Percentiles rank a stretch among this genome's conserved stretches.
Evolutionary conservation across 2,888 invertebrate genomes (phyloP).

Genomic region (Lycaena phlaeas): DNA sequence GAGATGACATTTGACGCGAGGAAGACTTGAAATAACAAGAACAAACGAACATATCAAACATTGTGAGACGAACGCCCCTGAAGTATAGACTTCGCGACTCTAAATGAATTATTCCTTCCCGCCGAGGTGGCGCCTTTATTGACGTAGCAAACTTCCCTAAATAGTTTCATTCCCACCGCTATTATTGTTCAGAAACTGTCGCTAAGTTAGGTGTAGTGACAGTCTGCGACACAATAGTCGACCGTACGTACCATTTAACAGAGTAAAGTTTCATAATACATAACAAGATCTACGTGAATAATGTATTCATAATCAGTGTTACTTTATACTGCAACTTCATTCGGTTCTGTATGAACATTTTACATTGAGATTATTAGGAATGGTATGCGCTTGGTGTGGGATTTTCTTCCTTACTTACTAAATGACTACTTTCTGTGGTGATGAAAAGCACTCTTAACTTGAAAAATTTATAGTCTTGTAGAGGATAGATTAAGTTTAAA

Average conservation of each 20-base stretch:
- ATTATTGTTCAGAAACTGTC: constrained; percentile 64
- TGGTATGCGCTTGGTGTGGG: no score
- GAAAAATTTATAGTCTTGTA: no score
- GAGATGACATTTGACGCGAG: constrained; percentile 11
- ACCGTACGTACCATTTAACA: constrained; percentile 24
- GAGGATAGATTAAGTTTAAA: no score
- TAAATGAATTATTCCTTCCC: constrained; percentile 67
- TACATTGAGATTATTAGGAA: no score
- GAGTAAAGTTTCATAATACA: constrained; percentile 17
- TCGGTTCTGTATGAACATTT: no score
- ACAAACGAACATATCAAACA: constrained; percentile 33
- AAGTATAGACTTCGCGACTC: constrained; percentile 41
- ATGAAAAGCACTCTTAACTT: no score
- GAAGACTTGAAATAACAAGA: constrained; percentile 17
- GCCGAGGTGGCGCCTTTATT: constrained; percentile 59
- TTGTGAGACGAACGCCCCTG: constrained; percentile 27
- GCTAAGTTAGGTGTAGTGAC: constrained; percentile 46
- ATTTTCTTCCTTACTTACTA: no score
- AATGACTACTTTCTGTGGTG: no score
- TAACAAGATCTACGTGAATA: constrained; percentile 8
- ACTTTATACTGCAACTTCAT: no score
- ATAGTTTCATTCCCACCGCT: constrained; percentile 65
- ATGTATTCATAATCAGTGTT: neutral
- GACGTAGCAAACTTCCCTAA: constrained; percentile 64
- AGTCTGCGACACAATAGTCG: constrained; percentile 42